Evolutionary conservation across 1,140 invertebrate species (phyloP).

Genomic region (Plectrocnemia conspersa): DNA sequence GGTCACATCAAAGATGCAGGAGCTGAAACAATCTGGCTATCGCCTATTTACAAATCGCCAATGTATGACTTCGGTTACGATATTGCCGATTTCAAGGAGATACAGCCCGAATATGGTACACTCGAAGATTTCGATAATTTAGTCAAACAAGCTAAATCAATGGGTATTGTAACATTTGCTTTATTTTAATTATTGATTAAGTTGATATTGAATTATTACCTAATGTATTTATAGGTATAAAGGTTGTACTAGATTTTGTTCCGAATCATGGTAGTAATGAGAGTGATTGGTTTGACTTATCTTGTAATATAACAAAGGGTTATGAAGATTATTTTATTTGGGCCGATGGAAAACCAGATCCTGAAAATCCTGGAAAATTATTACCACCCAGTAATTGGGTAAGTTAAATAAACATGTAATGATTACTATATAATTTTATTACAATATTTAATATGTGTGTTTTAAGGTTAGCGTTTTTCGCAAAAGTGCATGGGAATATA

Average conservation of each 20-base stretch:
- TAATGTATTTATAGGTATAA: conserved; percentile 44
- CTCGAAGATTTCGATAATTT: conserved; percentile 59
- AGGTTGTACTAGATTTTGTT: conserved; percentile 62
- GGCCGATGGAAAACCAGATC: conserved; percentile 52
- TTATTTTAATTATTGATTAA: conserved; percentile 6
- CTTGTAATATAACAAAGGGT: conserved; percentile 52
- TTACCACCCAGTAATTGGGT: conserved; percentile 68
- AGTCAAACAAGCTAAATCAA: conserved; percentile 41
- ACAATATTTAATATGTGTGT: too few species aligned
- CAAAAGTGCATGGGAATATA: conserved; percentile 68
- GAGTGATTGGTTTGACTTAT: conserved; percentile 66
- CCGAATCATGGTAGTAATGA: conserved; percentile 68
- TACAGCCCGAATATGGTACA: conserved; percentile 56
- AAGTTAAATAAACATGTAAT: conserved; percentile 27
- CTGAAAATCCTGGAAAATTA: conserved; percentile 44
- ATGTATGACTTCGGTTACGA: conserved; percentile 66
- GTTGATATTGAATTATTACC: conserved; percentile 6
- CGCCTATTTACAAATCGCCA: conserved; percentile 57
- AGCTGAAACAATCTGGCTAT: conserved; percentile 61
- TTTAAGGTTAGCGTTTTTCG: conserved; percentile 58
- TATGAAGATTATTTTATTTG: conserved; percentile 68
- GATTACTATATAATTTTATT: not conserved
- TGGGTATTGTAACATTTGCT: conserved; percentile 36
- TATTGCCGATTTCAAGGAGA: conserved; percentile 56
- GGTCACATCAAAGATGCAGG: conserved; percentile 61